phyloP scores from a whole-genome alignment of 2,797 vertebrate species.

The Argya squamiceps region DNA sequence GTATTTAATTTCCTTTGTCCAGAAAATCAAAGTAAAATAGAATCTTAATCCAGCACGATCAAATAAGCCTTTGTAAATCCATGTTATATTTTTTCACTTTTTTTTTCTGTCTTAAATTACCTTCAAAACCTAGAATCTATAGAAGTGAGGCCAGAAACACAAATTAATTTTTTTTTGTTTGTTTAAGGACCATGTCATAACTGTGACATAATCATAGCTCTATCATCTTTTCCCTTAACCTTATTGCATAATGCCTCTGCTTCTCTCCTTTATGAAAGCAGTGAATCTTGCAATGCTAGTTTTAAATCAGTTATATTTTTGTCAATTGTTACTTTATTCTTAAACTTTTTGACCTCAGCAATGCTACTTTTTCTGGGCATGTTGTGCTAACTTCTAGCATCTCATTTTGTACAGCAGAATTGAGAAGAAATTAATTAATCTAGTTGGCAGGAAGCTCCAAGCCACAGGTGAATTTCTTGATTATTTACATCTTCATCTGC shows the following conservation, averaged over 20 bases:
- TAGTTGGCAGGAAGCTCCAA: neutral
- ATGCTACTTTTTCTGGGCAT: neutral
- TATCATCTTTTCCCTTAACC: neutral
- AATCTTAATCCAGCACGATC: neutral
- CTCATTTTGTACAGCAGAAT: neutral
- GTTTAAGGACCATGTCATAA: neutral
- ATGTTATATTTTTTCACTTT: neutral
- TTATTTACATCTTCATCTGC: neutral
- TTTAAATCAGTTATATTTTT: neutral
- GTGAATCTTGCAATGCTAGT: neutral
- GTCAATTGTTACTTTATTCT: neutral
- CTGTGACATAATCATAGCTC: neutral
- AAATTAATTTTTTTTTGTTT: neutral
- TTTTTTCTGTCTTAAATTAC: neutral
- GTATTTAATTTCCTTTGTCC: neutral
- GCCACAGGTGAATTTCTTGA: neutral
- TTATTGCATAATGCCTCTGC: neutral
- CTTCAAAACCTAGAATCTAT: neutral
- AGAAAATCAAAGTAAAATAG: conserved; percentile 18
- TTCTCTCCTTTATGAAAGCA: neutral
- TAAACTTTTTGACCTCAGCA: neutral
- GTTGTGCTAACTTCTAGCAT: neutral
- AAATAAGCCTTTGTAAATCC: neutral
- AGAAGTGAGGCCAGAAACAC: neutral
- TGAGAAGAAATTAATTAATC: neutral